phyloP scores from a whole-genome alignment of 37 sponge, comb jelly and placozoan species.

The Halisarca cf. caerulea region DNA sequence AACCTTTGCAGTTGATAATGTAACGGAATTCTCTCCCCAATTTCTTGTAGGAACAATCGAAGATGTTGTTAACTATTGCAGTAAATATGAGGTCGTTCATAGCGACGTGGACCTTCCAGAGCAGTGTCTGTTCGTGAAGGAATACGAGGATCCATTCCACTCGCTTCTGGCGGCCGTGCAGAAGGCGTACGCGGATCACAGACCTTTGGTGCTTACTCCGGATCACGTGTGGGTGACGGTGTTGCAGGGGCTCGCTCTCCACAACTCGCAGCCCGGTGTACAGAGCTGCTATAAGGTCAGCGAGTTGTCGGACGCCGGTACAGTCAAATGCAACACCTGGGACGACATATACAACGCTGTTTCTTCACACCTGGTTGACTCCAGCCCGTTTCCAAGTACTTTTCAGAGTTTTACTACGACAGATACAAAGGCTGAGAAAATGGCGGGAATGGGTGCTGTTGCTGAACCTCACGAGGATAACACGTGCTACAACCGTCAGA shows the following conservation, averaged over 20 bases:
- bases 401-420: not conserved
- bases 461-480: conserved; percentile 9
- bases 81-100: not conserved
- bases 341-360: not conserved
- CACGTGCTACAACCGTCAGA: not conserved
- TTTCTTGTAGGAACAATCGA: not conserved
- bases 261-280: not conserved
- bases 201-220: not conserved
- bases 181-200: conserved; percentile 1
- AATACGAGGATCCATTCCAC: conserved; percentile 4
- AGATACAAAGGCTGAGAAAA: not conserved
- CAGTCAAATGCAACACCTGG: not conserved
- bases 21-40: not conserved
- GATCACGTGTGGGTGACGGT: conserved; percentile 16
- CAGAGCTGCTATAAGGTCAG: not conserved
- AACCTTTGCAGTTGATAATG: conserved; percentile 16
- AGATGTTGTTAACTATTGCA: not conserved
- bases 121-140: not conserved
- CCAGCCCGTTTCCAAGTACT: not conserved
- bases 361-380: not conserved
- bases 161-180: conserved; percentile 13
- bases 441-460: conserved; percentile 10
- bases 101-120: not conserved
- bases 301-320: not conserved
- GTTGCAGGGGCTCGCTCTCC: conserved; percentile 6